phyloP scores from a whole-genome alignment of 2,113 vertebrate genomes.

The Lophotis ruficrista region DNA sequence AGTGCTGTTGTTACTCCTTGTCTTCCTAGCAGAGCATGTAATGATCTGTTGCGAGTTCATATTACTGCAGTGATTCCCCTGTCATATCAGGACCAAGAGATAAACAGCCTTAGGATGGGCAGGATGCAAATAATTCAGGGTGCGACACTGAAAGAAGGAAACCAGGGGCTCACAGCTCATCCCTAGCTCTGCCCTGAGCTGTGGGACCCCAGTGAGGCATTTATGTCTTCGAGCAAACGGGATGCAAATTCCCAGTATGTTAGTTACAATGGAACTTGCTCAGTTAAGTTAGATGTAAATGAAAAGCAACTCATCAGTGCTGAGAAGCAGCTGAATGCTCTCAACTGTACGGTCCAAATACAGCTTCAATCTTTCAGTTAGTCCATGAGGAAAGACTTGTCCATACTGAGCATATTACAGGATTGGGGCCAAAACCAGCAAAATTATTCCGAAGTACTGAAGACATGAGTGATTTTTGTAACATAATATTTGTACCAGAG shows the following conservation, averaged over 20 bases:
- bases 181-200: neutral
- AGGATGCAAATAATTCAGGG: neutral
- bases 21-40: neutral
- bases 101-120: neutral
- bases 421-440: slow-evolving; percentile 56
- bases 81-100: neutral
- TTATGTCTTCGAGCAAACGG: neutral
- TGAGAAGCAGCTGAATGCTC: slow-evolving; percentile 17
- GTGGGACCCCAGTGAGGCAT: neutral
- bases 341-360: neutral
- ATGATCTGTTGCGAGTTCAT: neutral
- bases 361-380: neutral
- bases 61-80: neutral
- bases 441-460: slow-evolving; percentile 1
- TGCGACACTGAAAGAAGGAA: neutral
- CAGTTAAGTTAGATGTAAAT: neutral
- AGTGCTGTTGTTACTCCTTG: neutral
- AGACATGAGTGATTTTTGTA: slow-evolving; percentile 43
- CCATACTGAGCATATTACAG: slow-evolving; percentile 29
- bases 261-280: neutral
- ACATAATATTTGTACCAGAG: slow-evolving; percentile 24
- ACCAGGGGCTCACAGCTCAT: neutral
- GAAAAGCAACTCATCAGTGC: neutral
- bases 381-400: slow-evolving; percentile 4
- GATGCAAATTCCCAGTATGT: neutral